phyloP scores from a whole-genome alignment of 2,113 vertebrate genomes.

The Narcine bancroftii region DNA sequence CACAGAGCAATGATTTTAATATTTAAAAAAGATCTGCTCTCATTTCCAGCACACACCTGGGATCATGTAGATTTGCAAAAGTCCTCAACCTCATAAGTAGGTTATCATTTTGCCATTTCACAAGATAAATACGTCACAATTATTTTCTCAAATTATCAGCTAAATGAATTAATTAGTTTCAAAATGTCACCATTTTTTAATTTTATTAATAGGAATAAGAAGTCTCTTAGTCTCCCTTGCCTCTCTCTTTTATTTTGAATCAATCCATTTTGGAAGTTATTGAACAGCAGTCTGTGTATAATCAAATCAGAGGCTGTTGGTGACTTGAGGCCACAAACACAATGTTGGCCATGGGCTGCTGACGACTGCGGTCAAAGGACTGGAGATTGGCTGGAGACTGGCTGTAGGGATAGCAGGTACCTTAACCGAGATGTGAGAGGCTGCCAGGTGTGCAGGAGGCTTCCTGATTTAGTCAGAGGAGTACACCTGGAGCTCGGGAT shows the following conservation, averaged over 20 bases:
- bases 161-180: not conserved
- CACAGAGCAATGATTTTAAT: no score
- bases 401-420: no score
- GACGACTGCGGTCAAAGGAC: no score
- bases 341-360: no score
- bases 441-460: no score
- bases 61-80: not conserved
- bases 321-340: no score
- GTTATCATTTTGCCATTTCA: not conserved
- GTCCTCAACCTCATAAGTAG: not conserved
- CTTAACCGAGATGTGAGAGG: no score
- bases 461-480: no score
- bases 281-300: not conserved
- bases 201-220: not conserved
- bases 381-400: no score
- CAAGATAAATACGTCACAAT: not conserved
- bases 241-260: not conserved
- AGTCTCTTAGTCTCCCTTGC: not conserved
- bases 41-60: not conserved
- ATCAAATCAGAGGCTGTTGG: no score
- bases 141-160: not conserved
- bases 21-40: not conserved
- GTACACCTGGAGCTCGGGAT: no score
- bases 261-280: not conserved
- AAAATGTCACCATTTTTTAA: not conserved